Base-by-base conservation (phyloP, 2,888 invertebrate species). In the Mimas tiliae region DNA sequence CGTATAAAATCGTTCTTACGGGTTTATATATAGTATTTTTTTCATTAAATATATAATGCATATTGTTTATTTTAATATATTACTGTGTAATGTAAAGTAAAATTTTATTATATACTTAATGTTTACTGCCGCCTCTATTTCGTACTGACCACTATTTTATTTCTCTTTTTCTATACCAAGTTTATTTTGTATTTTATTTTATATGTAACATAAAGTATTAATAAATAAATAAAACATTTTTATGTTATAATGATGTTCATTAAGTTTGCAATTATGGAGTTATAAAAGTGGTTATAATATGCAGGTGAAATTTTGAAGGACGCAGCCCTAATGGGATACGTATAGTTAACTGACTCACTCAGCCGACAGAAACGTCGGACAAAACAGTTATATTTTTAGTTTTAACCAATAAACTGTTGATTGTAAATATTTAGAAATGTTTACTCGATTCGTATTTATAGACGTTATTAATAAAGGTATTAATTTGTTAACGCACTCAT, bases 271-370 rank as follows among this genome's bases (percentile, higher is more conserved):
- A n/a, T 45, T 45, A 14, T 45, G 12, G 1, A 14, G 14, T 11
- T 45, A 58, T 58, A 12, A 38, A 19, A 42, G 42, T 8, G 6
- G 14, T n/a, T 52, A 27, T 16, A 53, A 33, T 45, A 27, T 21
- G 7, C 52, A 11, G 21, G 21, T 50, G 14, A 38, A 42, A 8
- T 27, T 64, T 45, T 11, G 16, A 64, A 51, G 45, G 45, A n/a
- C 64, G 68, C 77, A 80, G 65, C 81, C 80, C 77, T 80, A 67
- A 42, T 51, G 68, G 62, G 47, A 69, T 71, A 65, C 65, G 68
- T 75, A 74, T 74, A 72, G 72, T 74, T 65, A 71, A 65, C 74
- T 79, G 82, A 82, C 74, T 83, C 81, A 82, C 68, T 74, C 73
- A 74, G 73, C 77, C 76, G 74, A 62, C 69, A 63, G 74, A 78